Evolutionary conservation across 2,888 invertebrate genomes (phyloP), one percentile per base, ranked within the genome.

Genomic region (Morpho achilles): DNA sequence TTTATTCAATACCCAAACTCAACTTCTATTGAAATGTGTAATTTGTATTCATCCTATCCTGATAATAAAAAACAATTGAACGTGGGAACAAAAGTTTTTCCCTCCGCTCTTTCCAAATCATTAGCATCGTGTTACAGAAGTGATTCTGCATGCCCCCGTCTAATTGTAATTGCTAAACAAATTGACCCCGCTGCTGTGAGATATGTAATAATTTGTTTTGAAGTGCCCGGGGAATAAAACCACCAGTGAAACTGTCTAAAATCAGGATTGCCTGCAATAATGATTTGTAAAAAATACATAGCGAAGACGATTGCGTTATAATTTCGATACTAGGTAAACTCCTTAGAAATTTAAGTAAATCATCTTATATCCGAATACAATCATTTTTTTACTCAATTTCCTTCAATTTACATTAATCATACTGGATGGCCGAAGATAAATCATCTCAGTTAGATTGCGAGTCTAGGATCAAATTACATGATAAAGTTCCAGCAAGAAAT

Each of bases 161-260:
- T 73, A 71, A 74, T 77, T 79, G 76, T 80, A 75, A 80, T 82
- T 79, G 77, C 70, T 74, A 75, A 74, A 75, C 76, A 74, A 76
- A 71, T 74, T 64, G 60, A 62, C 65, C 65, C 68, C 65, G 62
- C 54, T 53, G 56, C 62, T 58, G 65, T 69, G 70, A 67, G 66
- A 69, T 64, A 69, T 65, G 62, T 66, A 59, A 67, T 69, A 67
- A 69, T 69, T 69, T 66, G 62, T 62, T 63, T 52, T 55, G 51
- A 61, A 60, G 62, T 58, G 58, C 53, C 58, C 59, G 53, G 56
- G 62, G 57, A 59, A 54, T 56, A 53, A 52, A 48, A 45, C 51
- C 51, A 44, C 40, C 50, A 23, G 9, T 23, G 32, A 8, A 56
- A 50, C 47, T 46, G 53, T 45, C 46, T 46, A 9, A 53, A 53